Base-by-base conservation (phyloP, 2,888 invertebrate genomes). In the Sympetrum striolatum region DNA sequence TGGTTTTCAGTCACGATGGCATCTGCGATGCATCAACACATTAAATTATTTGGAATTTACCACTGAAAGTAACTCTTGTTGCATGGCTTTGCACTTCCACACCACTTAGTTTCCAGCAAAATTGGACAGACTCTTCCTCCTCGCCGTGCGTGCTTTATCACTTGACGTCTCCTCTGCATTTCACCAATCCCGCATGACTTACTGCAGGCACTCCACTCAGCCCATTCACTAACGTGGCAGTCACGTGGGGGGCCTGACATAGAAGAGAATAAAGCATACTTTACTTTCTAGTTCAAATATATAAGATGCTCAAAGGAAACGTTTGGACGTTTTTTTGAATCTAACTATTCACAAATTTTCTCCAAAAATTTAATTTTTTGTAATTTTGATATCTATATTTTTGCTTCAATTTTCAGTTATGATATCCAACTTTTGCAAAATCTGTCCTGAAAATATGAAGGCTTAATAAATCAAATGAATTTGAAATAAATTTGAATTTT, bases 171-270 rank as follows among this genome's bases (percentile, higher is more conserved):
- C 92, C 98, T 96, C 93, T 96, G 95, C 94, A 97, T 97, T 93
- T 98, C 97, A 39, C 98, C 98, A 91, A 98, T 98, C 92, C 98
- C 98, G 93, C 98, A 98, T 90, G 97, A 96, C 93, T 97, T 97
- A 94, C 97, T 97, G 95, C 98, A 98, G 14, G 96, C 95, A 93
- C 97, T 96, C 98, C 98, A 98, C 91, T 96, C 96, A 44, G 97
- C 96, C 98, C 98, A 98, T 92, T 96, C 96, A 91, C 97, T 96
- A 90, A 98, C 97, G 92, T 97, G 96, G 94, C 98, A 98, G 94
- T 98, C 97, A 92, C 97, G 95, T 90, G 97, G 96, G 93, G 95
- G 94, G 92, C 95, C 95, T 95, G 93, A 90, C 93, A 93, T 91
- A 91, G 79, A 90, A 90, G 90, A 91, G 91, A 90, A 90, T 53